These are phyloP conservation scores for Tribolium castaneum DNA, from an alignment of 1,140 invertebrate genomes.

Conservation along the genomic window DNA sequence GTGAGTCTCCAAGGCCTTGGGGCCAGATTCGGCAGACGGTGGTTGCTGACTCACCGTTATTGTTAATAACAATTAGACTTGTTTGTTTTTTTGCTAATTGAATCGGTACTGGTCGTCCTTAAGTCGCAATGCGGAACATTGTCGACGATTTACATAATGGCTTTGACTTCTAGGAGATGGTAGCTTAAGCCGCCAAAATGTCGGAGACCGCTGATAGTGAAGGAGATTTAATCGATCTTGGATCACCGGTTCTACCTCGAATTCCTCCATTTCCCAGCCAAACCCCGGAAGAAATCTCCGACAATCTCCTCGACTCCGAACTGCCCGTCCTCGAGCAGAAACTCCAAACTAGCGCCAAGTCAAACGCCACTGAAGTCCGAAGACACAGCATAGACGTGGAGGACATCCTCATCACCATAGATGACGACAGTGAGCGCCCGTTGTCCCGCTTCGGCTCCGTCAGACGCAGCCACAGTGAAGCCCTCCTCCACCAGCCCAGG, in stretches of 20 bases:
- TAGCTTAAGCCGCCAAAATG: slow-evolving; percentile 39
- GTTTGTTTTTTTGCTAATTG: background rate
- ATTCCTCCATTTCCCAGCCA: background rate
- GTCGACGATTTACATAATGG: background rate
- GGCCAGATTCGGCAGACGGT: background rate
- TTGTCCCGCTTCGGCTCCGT: slow-evolving; percentile 7
- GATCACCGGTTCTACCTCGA: slow-evolving; percentile 52
- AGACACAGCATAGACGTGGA: slow-evolving; percentile 56
- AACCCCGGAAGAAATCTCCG: slow-evolving; percentile 45
- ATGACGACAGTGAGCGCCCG: slow-evolving; percentile 48
- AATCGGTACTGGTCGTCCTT: background rate
- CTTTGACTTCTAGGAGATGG: slow-evolving; percentile 49
- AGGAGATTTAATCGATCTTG: slow-evolving; percentile 57
- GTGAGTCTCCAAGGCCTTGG: background rate
- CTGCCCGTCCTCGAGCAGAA: slow-evolving; percentile 58
- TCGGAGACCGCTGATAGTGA: slow-evolving; percentile 39
- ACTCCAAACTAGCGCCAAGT: slow-evolving; percentile 50
- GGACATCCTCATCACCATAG: slow-evolving; percentile 59
- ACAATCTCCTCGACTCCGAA: slow-evolving; percentile 59
- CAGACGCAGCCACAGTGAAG: slow-evolving; percentile 41
- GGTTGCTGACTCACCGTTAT: background rate
- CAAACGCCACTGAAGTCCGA: slow-evolving; percentile 40
- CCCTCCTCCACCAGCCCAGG: slow-evolving; percentile 18
- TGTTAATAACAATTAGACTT: background rate
- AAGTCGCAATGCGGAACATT: background rate